Conservation (phyloP, 2,888 invertebrate genomes). For the Eupithecia subumbrata region DNA sequence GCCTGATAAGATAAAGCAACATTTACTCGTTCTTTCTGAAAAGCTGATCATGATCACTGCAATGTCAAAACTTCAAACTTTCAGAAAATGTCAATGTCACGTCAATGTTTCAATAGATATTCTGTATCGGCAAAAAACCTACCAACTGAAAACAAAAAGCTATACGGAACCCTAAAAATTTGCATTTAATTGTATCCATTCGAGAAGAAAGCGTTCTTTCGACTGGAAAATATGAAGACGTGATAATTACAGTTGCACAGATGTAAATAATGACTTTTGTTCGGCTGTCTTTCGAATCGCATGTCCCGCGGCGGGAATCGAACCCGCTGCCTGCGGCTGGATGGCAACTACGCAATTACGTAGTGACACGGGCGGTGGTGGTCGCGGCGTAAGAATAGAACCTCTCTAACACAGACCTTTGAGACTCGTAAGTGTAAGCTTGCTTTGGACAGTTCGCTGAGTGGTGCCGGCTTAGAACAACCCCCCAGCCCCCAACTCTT, state of each 20-base stretch:
- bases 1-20: too few species aligned
- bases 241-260: conserved; percentile 30
- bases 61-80: too few species aligned
- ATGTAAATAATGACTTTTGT: conserved; percentile 4
- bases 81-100: too few species aligned
- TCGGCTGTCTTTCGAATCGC: not conserved
- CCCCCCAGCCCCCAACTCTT: too few species aligned
- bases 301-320: not conserved
- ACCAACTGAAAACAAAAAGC: too few species aligned
- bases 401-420: not conserved
- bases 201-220: conserved; percentile 58
- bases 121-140: not conserved
- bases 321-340: conserved; percentile 7
- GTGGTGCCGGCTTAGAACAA: too few species aligned
- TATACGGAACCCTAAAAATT: conserved; percentile 36
- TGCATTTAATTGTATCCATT: conserved; percentile 69
- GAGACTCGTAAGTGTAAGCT: too few species aligned
- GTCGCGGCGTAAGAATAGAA: not conserved
- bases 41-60: too few species aligned
- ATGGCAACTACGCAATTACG: not conserved
- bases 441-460: too few species aligned
- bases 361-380: not conserved
- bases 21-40: too few species aligned
- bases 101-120: too few species aligned
- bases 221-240: conserved; percentile 20